A percentile compares a stretch with the other conserved stretches of the same genome.
Evolutionary conservation across 2,113 vertebrate genomes (phyloP).

Genomic region (Macroglossus sobrinus): DNA sequence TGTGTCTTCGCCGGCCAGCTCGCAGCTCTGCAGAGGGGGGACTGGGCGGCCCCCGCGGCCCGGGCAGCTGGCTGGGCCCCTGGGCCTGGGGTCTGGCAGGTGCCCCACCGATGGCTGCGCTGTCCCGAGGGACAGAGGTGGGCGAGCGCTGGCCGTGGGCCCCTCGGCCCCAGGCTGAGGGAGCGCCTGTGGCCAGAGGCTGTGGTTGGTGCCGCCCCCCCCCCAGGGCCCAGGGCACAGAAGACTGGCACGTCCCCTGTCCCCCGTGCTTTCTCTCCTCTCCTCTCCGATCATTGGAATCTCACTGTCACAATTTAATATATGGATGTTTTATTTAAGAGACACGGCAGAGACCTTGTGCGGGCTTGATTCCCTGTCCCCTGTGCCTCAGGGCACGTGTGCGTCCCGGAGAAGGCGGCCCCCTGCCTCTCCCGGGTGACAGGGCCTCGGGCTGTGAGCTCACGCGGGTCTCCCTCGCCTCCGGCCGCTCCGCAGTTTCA

Average conservation of each 20-base stretch:
- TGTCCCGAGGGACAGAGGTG: not conserved
- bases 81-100: not conserved
- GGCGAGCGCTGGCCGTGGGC: not conserved
- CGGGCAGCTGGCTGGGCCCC: too few relatives aligned
- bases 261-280: not conserved
- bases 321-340: slow-evolving; percentile 69
- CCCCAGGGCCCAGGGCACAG: not conserved
- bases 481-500: slow-evolving; percentile 81
- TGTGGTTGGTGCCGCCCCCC: not conserved
- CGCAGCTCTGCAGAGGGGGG: too few relatives aligned
- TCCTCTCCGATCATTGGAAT: slow-evolving; percentile 65
- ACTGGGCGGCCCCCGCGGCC: too few relatives aligned
- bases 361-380: slow-evolving; percentile 75
- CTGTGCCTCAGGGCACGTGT: slow-evolving; percentile 67
- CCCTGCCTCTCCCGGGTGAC: slow-evolving; percentile 60
- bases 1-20: too few relatives aligned
- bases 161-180: not conserved
- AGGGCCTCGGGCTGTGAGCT: slow-evolving; percentile 60
- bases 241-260: not conserved
- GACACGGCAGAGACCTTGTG: slow-evolving; percentile 60
- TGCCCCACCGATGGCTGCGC: not conserved
- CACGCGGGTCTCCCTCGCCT: slow-evolving; percentile 69
- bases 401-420: slow-evolving; percentile 72
- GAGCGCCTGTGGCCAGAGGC: rapidly evolving
- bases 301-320: slow-evolving; percentile 72